Base-by-base conservation (phyloP, 2,113 vertebrate genomes). In the Plestiodon gilberti region DNA sequence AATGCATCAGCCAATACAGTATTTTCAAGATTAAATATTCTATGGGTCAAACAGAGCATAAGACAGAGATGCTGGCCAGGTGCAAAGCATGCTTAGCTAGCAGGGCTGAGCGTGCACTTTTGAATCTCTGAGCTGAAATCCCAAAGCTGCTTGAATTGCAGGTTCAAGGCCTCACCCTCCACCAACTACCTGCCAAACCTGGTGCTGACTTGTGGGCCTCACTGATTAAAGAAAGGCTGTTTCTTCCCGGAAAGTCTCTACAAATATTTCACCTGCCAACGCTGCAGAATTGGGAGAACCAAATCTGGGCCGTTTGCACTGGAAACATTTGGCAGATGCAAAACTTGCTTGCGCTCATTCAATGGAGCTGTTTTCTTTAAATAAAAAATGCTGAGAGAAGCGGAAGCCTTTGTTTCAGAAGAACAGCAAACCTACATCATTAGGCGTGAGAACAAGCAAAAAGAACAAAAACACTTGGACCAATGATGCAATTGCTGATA, bases 1-100 rank as follows among this genome's bases (percentile, higher is more conserved):
- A 87, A 81, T 62, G 57, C 91, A 92, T 86, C 38, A 89, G 73
- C 85, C 81, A 84, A 55, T 76, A 38, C 0, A n/a, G n/a, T n/a
- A n/a, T 48, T 1, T 59, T 92, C 84, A 64, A 48, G 88, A 40
- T 90, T 85, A 91, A 57, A 76, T 59, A 57, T 90, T 89, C 80
- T 43, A 84, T 8, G 14, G 88, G 52, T 88, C 52, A 89, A 91
- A 83, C 73, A 89, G 84, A 77, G 1, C 10, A 43, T 65, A 25
- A 93, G 48, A 90, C 35, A 84, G 4, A 82, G 80, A 88, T 69
- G 69, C 6, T 40, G 83, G 30, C 2, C 15, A 38, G 59, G 70
- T 82, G 64, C 61, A 67, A 69, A 73, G 84, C 57, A 25, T 85
- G 62, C 70, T 79, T 79, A 33, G 15, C 35, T 74, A 64, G 57